Evolutionary conservation across 2,888 invertebrate genomes (phyloP).

Genomic region (Rhopalosiphum nymphaeae): DNA sequence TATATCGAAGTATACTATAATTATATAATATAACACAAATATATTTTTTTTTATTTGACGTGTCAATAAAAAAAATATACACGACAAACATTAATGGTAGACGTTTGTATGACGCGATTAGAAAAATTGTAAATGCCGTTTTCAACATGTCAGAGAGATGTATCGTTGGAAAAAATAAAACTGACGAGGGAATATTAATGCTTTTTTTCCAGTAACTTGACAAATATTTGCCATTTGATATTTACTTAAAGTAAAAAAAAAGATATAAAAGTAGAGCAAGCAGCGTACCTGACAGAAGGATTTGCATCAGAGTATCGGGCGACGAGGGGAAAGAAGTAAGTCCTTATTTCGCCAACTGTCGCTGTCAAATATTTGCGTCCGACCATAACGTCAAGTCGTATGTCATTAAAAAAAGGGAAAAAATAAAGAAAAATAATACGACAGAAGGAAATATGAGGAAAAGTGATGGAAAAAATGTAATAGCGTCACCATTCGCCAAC

Average conservation of each 20-base stretch:
- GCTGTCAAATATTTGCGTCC: constrained; percentile 43
- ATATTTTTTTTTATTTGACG: background rate
- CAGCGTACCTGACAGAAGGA: constrained; percentile 15
- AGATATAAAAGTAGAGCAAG: background rate
- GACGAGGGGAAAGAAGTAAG: constrained; percentile 37
- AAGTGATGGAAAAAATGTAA: constrained; percentile 11
- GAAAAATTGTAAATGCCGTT: constrained; percentile 1
- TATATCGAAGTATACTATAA: background rate
- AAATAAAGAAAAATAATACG: constrained; percentile 5
- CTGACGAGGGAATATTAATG: constrained; percentile 37
- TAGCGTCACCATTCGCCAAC: background rate
- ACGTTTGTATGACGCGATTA: constrained; percentile 17
- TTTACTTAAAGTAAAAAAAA: constrained; percentile 27
- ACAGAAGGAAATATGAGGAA: background rate
- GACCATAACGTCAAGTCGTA: constrained; percentile 22
- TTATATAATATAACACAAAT: background rate
- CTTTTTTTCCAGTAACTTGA: constrained; percentile 36
- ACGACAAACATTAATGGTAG: background rate
- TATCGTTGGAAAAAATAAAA: constrained; percentile 35
- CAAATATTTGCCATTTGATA: constrained; percentile 51
- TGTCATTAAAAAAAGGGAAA: constrained; percentile 6
- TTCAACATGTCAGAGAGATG: background rate
- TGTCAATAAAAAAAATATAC: background rate
- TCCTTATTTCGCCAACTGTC: constrained; percentile 47
- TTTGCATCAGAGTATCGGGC: background rate